Evolutionary conservation across 2,797 vertebrate genomes (phyloP), one percentile per base, ranked within the genome.

Genomic region (Paguma larvata): DNA sequence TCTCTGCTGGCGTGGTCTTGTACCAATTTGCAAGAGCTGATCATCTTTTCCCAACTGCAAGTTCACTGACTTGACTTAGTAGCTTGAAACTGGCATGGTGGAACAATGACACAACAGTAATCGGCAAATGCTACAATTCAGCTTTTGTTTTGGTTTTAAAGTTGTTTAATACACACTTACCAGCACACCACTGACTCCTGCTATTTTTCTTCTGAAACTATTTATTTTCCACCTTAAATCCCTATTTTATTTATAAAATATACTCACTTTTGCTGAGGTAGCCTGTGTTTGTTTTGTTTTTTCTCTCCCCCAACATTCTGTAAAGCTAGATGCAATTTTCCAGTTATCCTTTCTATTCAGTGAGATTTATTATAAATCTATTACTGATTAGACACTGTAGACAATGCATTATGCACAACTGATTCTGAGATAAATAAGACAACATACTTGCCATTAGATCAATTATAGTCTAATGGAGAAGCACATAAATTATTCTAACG

Each of bases 181-280:
- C 46, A 85, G 51, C 21, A 72, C 25, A 79, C 3, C 3, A 38
- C 30, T 30, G 3, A 15, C 56, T 92, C 53, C 44, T 16, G 9
- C 30, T 72, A n/a, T 73, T 78, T 79, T 93, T 46, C 10, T 78
- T 82, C 41, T 44, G 32, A 67, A 11, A 77, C 14, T 79, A 16
- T 51, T 88, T 78, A 11, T 59, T 77, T 83, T 83, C 21, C n/a
- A 59, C 9, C 15, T 46, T 78, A 23, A 72, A 92, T 21, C 16
- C 4, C 21, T 65, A 6, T 85, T 87, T 91, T 93, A 59, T 80
- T 73, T 85, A 56, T 21, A 53, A 96, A 91, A 73, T 78, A 27
- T 44, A 91, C 32, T 56, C 19, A 62, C 10, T 56, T 85, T 82
- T 85, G 65, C 23, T 77, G 10, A 84, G 3, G 19, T 68, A 80